A percentile compares a stretch with the other conserved stretches of the same genome.
These are phyloP conservation scores for Adineta ricciae DNA, from an alignment of 2,888 invertebrate genomes.

Conservation along the genomic window DNA sequence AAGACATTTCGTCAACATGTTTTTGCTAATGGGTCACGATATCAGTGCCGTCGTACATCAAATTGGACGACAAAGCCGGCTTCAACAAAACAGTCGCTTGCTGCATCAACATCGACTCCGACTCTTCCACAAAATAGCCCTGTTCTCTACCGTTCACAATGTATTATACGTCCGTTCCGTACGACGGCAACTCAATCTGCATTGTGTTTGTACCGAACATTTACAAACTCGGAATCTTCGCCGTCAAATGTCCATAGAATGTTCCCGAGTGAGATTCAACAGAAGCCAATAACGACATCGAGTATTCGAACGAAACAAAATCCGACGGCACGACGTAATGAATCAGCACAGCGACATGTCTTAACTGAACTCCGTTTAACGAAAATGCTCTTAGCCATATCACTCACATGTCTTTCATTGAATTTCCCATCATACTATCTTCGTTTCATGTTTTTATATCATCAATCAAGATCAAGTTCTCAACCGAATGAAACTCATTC, in stretches of 20 bases:
- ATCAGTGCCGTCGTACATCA: not conserved
- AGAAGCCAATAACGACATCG: not conserved
- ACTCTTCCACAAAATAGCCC: not conserved
- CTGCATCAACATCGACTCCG: not conserved
- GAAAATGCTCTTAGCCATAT: constrained; percentile 14
- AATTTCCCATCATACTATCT: constrained; percentile 19
- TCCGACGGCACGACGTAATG: not conserved
- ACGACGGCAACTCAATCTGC: not conserved
- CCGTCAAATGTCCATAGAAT: not conserved
- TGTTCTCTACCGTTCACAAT: not conserved
- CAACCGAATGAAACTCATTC: not conserved
- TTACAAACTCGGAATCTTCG: not conserved
- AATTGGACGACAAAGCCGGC: not conserved
- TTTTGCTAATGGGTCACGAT: not conserved
- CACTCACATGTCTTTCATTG: constrained; percentile 6
- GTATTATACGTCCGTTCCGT: not conserved
- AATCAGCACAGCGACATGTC: not conserved
- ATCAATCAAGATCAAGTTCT: not conserved
- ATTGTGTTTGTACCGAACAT: not conserved
- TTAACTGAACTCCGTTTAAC: constrained; percentile 11
- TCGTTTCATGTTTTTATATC: not conserved
- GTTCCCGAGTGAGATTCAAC: not conserved
- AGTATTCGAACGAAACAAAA: not conserved
- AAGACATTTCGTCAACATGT: constrained; percentile 2
- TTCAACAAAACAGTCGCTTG: not conserved